Base-by-base conservation (phyloP, 2,113 vertebrate species). In the Bettongia penicillata region DNA sequence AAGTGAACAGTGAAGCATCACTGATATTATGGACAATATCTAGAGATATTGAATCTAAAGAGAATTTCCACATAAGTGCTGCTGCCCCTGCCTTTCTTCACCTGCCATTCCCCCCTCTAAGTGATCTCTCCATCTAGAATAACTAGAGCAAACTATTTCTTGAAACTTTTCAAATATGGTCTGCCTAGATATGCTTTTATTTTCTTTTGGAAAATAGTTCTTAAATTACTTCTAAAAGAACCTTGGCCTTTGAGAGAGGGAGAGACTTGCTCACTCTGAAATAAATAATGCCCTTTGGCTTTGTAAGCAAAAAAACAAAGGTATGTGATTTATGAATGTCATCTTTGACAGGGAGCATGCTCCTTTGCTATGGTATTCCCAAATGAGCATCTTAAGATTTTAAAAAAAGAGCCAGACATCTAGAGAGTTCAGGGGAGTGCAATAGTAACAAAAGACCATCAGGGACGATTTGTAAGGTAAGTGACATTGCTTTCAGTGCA, bases 361-460 rank as follows among this genome's bases (percentile, higher is more conserved):
- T 84, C 68, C n/a, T 84, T 84, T 84, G n/a, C 68, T 84, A 84
- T 43, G n/a, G 68, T 84, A 84, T 43, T 84, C 68, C 68, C 68
- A 84, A 84, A 84, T 8, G n/a, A 84, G n/a, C 16, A 84, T 23
- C 68, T 84, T 84, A 43, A n/a, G 7, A 43, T n/a, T 43, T 84
- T 84, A 23, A 84, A 43, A 16, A 84, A 84, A 37, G n/a, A n/a
- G 68, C 2, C n/a, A 84, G 68, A 84, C n/a, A 84, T 84, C 6
- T 84, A 43, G 68, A 77, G 61, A 84, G 68, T 84, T 84, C 68
- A 84, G n/a, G n/a, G 16, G 19, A 84, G 68, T 43, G 68, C 68
- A 84, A 43, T n/a, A 84, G n/a, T 84, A 84, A 84, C n/a, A 84
- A 84, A 84, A 84, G 68, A 84, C 68, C n/a, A 84, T 84, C n/a